Conservation (phyloP, 2,888 invertebrate genomes). For the Pheosia tremula region DNA sequence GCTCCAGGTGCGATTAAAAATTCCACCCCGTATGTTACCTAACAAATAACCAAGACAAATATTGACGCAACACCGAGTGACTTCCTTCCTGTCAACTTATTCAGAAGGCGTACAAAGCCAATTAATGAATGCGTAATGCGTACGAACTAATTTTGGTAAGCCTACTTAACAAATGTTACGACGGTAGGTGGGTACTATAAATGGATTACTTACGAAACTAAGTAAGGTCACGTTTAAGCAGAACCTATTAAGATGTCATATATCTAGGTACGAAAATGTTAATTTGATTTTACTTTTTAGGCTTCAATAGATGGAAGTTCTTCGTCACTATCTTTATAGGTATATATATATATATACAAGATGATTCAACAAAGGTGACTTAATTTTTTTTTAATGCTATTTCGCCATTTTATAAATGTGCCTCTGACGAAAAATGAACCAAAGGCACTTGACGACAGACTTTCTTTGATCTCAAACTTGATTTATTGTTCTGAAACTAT, state of each 20-base stretch:
- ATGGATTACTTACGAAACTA: constrained; percentile 21
- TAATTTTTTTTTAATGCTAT: not conserved
- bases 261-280: not conserved
- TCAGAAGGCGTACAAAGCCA: constrained; percentile 1
- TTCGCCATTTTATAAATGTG: not conserved
- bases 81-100: constrained; percentile 1
- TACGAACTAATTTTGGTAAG: constrained; percentile 21
- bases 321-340: not conserved
- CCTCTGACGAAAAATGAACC: constrained; percentile 11
- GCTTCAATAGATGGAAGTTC: not conserved
- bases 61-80: not conserved
- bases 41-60: not conserved
- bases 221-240: constrained; percentile 7
- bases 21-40: too few relatives aligned
- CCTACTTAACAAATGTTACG: constrained; percentile 17
- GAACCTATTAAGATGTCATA: not conserved
- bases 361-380: not conserved
- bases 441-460: constrained; percentile 3
- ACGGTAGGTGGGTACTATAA: constrained; percentile 12
- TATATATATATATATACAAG: not conserved
- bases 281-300: not conserved
- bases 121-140: not conserved
- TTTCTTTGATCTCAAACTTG: constrained; percentile 18
- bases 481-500: constrained; percentile 11
- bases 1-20: too few relatives aligned